A percentile compares a stretch with the other conserved stretches of the same genome.
Evolutionary conservation across 2,113 vertebrate species (phyloP).

Genomic region (Micronycteris hirsuta): DNA sequence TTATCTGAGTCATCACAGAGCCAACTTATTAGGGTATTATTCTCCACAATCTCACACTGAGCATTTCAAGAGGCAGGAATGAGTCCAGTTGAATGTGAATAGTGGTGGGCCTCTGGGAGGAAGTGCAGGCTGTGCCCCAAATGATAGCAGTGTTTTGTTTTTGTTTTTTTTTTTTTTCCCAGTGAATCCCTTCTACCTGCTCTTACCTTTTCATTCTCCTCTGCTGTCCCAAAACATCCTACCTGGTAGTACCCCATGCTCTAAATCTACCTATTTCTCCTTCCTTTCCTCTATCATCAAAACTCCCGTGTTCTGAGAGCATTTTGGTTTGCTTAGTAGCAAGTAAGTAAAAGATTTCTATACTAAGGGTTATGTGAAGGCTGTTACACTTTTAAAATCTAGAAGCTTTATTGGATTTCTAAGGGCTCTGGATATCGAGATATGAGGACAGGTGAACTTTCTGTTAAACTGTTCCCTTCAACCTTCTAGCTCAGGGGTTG

Average conservation of each 20-base stretch:
- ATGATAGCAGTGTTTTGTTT: not conserved
- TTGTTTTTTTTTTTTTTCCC: not conserved
- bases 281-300: not conserved
- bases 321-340: not conserved
- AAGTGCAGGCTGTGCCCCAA: not conserved
- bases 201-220: not conserved
- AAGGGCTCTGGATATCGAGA: not conserved
- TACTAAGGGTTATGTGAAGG: not conserved
- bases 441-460: not conserved
- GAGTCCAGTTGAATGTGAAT: not conserved
- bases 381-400: not conserved
- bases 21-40: not conserved
- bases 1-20: not conserved
- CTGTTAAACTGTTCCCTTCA: not conserved
- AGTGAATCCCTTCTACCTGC: not conserved
- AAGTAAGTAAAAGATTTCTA: not conserved
- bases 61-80: not conserved
- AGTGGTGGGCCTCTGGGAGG: not conserved
- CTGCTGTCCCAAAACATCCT: not conserved
- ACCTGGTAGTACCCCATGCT: not conserved
- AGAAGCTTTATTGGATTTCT: not conserved
- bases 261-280: not conserved
- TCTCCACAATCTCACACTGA: not conserved
- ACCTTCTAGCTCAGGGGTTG: not conserved
- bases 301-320: not conserved